phyloP scores from a whole-genome alignment of 2,888 invertebrate species.

The Vesta saturnalis region DNA sequence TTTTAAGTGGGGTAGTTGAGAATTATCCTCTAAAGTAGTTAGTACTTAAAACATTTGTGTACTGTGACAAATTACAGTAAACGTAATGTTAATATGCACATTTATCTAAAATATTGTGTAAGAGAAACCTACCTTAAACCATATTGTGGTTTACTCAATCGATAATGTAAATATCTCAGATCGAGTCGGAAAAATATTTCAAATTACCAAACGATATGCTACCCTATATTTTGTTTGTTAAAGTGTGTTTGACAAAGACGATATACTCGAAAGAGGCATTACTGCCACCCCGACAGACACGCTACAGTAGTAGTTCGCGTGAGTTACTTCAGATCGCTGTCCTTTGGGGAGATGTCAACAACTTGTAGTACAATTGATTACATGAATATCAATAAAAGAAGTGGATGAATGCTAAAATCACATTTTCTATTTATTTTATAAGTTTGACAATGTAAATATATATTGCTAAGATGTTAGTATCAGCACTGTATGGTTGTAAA shows the following conservation, averaged over 20 bases:
- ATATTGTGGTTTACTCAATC: not conserved
- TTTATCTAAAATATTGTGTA: not conserved
- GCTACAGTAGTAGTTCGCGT: constrained; percentile 38
- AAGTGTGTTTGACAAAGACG: constrained; percentile 17
- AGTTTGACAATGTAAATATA: not conserved
- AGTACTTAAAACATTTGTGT: not conserved
- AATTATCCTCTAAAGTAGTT: constrained; percentile 7
- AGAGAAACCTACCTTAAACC: not conserved
- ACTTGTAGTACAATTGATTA: constrained; percentile 49
- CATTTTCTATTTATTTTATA: not conserved
- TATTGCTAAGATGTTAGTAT: constrained; percentile 9
- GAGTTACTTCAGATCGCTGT: constrained; percentile 32
- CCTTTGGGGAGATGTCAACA: constrained; percentile 49
- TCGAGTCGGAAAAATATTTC: not conserved
- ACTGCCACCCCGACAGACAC: constrained; percentile 27
- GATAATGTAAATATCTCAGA: not conserved
- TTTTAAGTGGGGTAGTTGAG: not conserved
- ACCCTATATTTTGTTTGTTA: constrained; percentile 8
- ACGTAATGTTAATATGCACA: not conserved
- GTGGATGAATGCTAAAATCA: not conserved
- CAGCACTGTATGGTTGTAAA: constrained; percentile 37
- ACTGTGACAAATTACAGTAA: not conserved
- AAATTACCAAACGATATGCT: not conserved
- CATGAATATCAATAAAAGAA: not conserved
- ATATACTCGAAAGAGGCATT: constrained; percentile 19